These are phyloP conservation scores for Leuctra nigra DNA, from an alignment of 2,888 invertebrate species.

Conservation along the genomic window DNA sequence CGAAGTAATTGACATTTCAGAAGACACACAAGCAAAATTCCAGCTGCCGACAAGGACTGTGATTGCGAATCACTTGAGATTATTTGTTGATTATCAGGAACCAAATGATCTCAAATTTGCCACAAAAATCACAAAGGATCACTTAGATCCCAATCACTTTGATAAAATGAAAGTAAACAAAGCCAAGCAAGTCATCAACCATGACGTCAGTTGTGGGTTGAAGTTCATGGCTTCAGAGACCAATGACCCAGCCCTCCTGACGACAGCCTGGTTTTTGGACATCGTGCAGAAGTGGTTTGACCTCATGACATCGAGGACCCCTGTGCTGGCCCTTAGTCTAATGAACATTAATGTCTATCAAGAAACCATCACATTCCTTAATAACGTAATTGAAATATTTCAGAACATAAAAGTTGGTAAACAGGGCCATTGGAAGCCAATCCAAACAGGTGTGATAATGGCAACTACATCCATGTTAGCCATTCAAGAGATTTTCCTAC, in stretches of 20 bases:
- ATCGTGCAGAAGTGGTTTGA: not conserved
- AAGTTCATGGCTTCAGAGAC: not conserved
- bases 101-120: not conserved
- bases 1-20: constrained; percentile 23
- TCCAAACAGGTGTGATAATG: not conserved
- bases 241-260: not conserved
- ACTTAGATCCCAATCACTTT: not conserved
- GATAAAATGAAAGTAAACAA: not conserved
- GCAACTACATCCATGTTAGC: not conserved
- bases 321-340: not conserved
- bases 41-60: not conserved
- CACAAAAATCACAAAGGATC: not conserved
- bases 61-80: not conserved
- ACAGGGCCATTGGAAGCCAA: not conserved
- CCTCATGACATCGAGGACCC: not conserved
- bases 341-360: not conserved
- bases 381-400: not conserved
- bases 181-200: not conserved
- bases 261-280: not conserved
- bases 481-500: not conserved
- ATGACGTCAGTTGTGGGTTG: not conserved
- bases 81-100: not conserved
- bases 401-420: not conserved
- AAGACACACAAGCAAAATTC: not conserved
- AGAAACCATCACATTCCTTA: not conserved